Evolutionary conservation across 2,797 vertebrate genomes (phyloP).

Genomic region (Rhynchotus rufescens): DNA sequence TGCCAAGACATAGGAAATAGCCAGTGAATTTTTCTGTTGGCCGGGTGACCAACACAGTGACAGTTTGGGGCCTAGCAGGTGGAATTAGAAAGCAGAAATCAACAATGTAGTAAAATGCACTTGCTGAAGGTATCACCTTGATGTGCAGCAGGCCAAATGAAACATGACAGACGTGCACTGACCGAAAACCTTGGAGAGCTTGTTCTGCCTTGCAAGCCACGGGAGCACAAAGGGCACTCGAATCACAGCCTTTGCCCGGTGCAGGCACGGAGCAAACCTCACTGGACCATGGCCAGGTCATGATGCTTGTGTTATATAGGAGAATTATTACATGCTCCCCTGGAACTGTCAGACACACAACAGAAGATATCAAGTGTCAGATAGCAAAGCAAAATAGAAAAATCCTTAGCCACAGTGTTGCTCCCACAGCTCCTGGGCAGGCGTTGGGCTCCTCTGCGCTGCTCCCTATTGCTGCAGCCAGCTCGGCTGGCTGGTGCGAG

Average conservation of each 20-base stretch:
- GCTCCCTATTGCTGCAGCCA: background rate
- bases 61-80: constrained; percentile 26
- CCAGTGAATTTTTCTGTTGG: background rate
- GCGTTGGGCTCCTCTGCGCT: background rate
- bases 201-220: constrained; percentile 39
- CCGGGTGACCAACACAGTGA: background rate
- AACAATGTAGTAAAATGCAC: constrained; percentile 37
- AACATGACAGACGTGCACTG: constrained; percentile 59
- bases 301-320: background rate
- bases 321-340: constrained; percentile 27
- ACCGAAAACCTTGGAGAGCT: constrained; percentile 31
- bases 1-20: background rate
- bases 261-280: background rate
- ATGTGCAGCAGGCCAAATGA: constrained; percentile 23
- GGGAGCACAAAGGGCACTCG: background rate
- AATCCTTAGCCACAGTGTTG: background rate
- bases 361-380: background rate
- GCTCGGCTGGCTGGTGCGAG: background rate
- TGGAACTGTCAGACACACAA: constrained; percentile 15
- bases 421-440: background rate
- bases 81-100: constrained; percentile 24
- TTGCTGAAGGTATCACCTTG: constrained; percentile 25
- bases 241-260: background rate
- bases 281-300: background rate
- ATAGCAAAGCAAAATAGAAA: background rate